These are phyloP conservation scores for Eremobia ochroleuca DNA, from an alignment of 2,888 invertebrate species.

Conservation along the genomic window DNA sequence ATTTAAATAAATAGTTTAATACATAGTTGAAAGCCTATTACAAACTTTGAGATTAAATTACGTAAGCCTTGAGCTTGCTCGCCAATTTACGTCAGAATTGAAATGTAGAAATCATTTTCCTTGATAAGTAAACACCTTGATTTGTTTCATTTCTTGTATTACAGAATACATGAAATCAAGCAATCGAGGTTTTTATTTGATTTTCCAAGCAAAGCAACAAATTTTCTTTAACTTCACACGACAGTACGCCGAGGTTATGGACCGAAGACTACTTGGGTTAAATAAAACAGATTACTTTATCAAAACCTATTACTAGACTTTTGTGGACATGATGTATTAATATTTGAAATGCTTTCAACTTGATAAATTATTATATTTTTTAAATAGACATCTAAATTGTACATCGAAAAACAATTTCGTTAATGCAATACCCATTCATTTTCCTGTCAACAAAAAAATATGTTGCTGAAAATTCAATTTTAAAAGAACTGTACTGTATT, in stretches of 20 bases:
- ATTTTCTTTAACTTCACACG: neutral
- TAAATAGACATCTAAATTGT: slow-evolving; percentile 15
- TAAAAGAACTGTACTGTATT: neutral
- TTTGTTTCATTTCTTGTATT: neutral
- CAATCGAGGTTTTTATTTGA: neutral
- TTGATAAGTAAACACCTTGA: neutral
- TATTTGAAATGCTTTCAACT: slow-evolving; percentile 18
- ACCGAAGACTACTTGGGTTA: neutral
- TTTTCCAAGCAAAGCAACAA: neutral
- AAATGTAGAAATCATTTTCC: neutral
- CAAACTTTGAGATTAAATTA: neutral
- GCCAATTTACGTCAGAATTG: neutral
- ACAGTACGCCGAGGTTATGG: neutral
- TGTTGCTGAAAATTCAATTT: neutral
- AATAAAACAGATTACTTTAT: slow-evolving; percentile 1
- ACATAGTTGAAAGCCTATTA: neutral
- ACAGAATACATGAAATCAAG: neutral
- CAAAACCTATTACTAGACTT: neutral
- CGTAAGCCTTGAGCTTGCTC: neutral
- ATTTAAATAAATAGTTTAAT: neutral
- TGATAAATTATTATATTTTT: slow-evolving; percentile 21
- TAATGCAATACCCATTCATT: slow-evolving; percentile 22
- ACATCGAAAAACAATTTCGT: slow-evolving; percentile 43
- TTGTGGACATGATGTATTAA: slow-evolving; percentile 9
- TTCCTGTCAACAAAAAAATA: slow-evolving; percentile 11